Evolutionary conservation across 2,888 invertebrate genomes (phyloP).

Genomic region (Meteorus colon): DNA sequence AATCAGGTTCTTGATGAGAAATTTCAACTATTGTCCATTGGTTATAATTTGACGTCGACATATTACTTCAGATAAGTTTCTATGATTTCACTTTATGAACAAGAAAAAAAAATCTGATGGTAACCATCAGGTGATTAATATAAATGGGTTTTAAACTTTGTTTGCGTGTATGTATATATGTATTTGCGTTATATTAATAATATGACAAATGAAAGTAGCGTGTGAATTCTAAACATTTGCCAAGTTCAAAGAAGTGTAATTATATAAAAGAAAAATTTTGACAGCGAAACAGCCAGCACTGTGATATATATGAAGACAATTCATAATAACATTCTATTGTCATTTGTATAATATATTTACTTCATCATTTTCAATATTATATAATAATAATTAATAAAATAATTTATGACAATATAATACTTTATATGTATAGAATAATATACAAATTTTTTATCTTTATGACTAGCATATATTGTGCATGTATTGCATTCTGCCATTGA

Average conservation of each 20-base stretch:
- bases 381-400: constrained; percentile 54
- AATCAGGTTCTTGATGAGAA: constrained; percentile 21
- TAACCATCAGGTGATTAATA: not conserved
- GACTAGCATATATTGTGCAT: constrained; percentile 36
- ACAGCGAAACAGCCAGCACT: not conserved
- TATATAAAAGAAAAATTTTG: not conserved
- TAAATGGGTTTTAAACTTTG: not conserved
- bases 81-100: constrained; percentile 11
- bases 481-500: constrained; percentile 33
- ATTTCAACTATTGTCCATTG: constrained; percentile 49
- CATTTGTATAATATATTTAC: constrained; percentile 47
- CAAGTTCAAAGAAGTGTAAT: not conserved
- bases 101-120: constrained; percentile 22
- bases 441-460: constrained; percentile 47
- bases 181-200: not conserved
- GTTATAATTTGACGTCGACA: constrained; percentile 35
- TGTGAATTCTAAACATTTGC: not conserved
- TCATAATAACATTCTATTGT: constrained; percentile 52
- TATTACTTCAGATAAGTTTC: not conserved
- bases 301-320: not conserved
- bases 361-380: constrained; percentile 44
- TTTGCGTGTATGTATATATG: not conserved
- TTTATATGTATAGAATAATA: constrained; percentile 56
- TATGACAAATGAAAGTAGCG: not conserved
- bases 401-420: constrained; percentile 61